Conservation (phyloP, 2,113 vertebrate species). For the Girardinichthys multiradiatus region DNA sequence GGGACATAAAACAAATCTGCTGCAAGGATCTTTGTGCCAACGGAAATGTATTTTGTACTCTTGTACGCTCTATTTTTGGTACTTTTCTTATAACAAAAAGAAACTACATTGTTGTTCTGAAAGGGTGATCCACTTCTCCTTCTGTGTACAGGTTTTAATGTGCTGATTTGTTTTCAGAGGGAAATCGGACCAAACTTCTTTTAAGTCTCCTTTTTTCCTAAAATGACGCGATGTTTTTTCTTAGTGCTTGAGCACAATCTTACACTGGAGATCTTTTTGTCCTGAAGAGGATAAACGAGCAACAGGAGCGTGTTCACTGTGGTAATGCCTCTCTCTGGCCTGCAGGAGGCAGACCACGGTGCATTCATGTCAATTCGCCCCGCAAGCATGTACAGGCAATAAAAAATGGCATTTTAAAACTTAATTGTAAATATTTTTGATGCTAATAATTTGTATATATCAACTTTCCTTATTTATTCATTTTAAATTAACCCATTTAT, state of each 20-base stretch:
- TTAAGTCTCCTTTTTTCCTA: constrained; percentile 2
- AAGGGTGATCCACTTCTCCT: constrained; percentile 22
- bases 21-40: constrained; percentile 72
- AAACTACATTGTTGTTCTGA: constrained; percentile 23
- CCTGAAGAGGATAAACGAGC: background rate
- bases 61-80: constrained; percentile 76
- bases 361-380: constrained; percentile 10
- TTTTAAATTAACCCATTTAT: constrained; percentile 55
- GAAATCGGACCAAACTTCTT: constrained; percentile 34
- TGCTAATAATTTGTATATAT: constrained; percentile 70
- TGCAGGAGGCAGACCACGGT: constrained; percentile 16
- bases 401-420: constrained; percentile 57
- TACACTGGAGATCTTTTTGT: constrained; percentile 61
- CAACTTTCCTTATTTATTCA: constrained; percentile 78
- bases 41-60: constrained; percentile 71
- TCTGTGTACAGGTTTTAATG: constrained; percentile 11
- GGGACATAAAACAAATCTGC: constrained; percentile 52
- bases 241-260: constrained; percentile 21
- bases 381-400: constrained; percentile 33
- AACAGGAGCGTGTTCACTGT: background rate
- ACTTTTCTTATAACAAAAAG: constrained; percentile 50
- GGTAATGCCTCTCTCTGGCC: constrained; percentile 10
- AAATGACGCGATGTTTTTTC: constrained; percentile 5
- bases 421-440: constrained; percentile 74
- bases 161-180: constrained; percentile 30